A percentile compares a stretch with the other conserved stretches of the same genome.
phyloP scores from a whole-genome alignment of 2,888 invertebrate species.

The Hypolimnas misippus region DNA sequence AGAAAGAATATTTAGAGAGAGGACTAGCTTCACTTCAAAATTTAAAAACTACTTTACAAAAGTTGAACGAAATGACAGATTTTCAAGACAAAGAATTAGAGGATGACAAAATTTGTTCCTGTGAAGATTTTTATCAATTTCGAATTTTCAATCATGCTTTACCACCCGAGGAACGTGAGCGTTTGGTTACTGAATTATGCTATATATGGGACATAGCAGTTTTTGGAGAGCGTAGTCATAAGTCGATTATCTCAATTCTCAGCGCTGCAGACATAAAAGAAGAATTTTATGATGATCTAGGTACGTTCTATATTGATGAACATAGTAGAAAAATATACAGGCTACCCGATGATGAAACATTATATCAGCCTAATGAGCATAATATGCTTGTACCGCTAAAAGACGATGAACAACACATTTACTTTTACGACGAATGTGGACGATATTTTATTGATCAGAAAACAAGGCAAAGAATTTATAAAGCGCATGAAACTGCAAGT shows the following conservation, averaged over 20 bases:
- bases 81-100: constrained; percentile 49
- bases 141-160: constrained; percentile 72
- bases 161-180: constrained; percentile 64
- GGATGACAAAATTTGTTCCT: constrained; percentile 60
- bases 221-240: constrained; percentile 62
- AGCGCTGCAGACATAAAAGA: constrained; percentile 69
- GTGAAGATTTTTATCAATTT: constrained; percentile 70
- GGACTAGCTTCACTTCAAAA: constrained; percentile 63
- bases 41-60: constrained; percentile 61
- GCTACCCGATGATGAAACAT: constrained; percentile 56
- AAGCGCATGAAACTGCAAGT: constrained; percentile 68
- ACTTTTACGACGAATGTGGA: constrained; percentile 76
- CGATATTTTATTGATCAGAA: constrained; percentile 66
- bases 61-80: constrained; percentile 51
- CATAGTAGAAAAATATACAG: constrained; percentile 74
- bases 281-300: constrained; percentile 71
- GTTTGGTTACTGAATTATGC: constrained; percentile 70
- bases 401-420: constrained; percentile 67
- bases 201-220: constrained; percentile 70
- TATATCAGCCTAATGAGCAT: constrained; percentile 70
- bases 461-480: constrained; percentile 69
- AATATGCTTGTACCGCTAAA: constrained; percentile 66
- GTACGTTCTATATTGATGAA: constrained; percentile 68
- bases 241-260: constrained; percentile 73
- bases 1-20: constrained; percentile 66